Base-by-base conservation (phyloP, 1,140 invertebrate species). In the Lutraria rhynchaena region DNA sequence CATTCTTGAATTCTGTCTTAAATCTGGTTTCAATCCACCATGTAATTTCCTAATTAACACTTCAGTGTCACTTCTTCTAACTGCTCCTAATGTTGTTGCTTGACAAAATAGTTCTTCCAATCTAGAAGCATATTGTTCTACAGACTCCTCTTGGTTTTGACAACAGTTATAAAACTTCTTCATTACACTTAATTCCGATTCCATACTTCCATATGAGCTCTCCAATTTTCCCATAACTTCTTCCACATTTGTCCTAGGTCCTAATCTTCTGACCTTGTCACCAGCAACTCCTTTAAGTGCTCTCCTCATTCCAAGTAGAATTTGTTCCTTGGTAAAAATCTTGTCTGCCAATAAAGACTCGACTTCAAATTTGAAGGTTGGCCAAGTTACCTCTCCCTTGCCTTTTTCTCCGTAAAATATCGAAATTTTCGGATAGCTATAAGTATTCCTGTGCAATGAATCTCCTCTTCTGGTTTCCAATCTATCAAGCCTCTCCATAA, bases 341-440 rank as follows among this genome's bases (percentile, higher is more conserved):
- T 49, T 58, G 15, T 55, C 70, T 3, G 17, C 31, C n/a, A 73
- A 41, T n/a, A 73, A 9, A 11, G 51, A 35, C 27, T 73, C 51
- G 35, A 73, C 53, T 57, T 73, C 70, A 58, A 53, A 73, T 22
- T 57, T 73, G 9, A 73, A 73, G 13, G 51, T 73, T 15, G 15
- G 15, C 70, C 70, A 73, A 13, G 27, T 73, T 1, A 58, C 29
- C 31, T 73, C 70, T 57, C 70, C 70, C 22, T 73, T 73, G 0
- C 70, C 70, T 0, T 57, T 31, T 37, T 73, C 70, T 13, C 70
- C 70, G 29, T 73, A 73, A 73, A 73, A 73, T 2, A 24, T 57
- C 13, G 51, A 57, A 3, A 73, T 53, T 22, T 73, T 73, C 37
- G 70, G 70, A 41, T 41, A 41, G 15, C 37, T n/a, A n/a, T n/a